These are phyloP conservation scores for Neoascia interrupta DNA, from an alignment of 2,888 invertebrate species.

Conservation along the genomic window DNA sequence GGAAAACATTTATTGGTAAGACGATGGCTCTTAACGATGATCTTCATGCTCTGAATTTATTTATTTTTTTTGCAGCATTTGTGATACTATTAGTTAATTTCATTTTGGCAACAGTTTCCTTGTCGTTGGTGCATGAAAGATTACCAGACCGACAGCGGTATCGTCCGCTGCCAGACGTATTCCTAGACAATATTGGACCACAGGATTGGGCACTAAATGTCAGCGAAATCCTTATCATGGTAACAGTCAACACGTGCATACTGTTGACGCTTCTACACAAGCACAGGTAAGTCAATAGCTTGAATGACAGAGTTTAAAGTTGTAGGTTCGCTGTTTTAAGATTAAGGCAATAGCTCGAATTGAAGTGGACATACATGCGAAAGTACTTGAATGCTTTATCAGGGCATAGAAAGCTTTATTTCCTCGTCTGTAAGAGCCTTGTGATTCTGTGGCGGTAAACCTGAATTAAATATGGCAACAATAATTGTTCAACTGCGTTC, in stretches of 20 bases:
- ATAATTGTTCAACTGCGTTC: too few species aligned
- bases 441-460: too few species aligned
- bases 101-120: slow-evolving; percentile 84
- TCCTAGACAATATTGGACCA: slow-evolving; percentile 88
- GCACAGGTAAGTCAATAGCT: slow-evolving; percentile 82
- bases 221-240: slow-evolving; percentile 92
- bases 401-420: too few species aligned
- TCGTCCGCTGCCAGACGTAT: slow-evolving; percentile 90
- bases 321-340: too few species aligned
- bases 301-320: neutral
- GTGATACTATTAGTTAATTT: slow-evolving; percentile 84
- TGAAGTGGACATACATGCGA: too few species aligned
- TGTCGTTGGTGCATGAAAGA: slow-evolving; percentile 92
- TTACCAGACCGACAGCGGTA: slow-evolving; percentile 88
- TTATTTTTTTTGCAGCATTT: slow-evolving; percentile 81
- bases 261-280: slow-evolving; percentile 91
- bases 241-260: slow-evolving; percentile 88
- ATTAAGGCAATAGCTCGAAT: too few species aligned
- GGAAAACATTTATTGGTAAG: slow-evolving; percentile 85
- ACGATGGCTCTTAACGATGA: slow-evolving; percentile 80
- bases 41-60: slow-evolving; percentile 23
- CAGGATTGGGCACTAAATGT: slow-evolving; percentile 90
- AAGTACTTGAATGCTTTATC: too few species aligned
- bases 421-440: too few species aligned
- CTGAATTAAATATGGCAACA: too few species aligned